A percentile compares a stretch with the other conserved stretches of the same genome.
Conservation (phyloP, 2,113 vertebrate species). For the Tichodroma muraria region DNA sequence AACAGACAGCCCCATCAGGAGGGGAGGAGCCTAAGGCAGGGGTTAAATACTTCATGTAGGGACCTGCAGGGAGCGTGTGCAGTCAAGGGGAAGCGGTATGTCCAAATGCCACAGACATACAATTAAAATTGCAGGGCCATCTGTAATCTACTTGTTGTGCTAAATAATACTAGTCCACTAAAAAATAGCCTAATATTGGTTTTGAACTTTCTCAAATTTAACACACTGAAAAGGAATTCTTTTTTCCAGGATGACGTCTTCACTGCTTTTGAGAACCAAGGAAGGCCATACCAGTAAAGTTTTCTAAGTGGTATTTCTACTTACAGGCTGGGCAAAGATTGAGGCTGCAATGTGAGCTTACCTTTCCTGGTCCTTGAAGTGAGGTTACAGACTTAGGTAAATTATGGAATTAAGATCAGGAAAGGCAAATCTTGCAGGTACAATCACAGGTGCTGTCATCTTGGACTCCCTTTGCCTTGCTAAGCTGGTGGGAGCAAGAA, state of each 20-base stretch:
- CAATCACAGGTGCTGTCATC: rapidly evolving
- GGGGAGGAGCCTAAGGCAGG: neutral
- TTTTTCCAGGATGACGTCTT: neutral
- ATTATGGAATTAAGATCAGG: neutral
- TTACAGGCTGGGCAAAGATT: neutral
- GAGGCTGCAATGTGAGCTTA: neutral
- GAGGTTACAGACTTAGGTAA: neutral
- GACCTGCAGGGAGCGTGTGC: neutral
- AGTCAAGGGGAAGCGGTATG: neutral
- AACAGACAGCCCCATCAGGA: neutral
- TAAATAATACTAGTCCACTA: neutral
- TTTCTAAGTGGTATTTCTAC: neutral
- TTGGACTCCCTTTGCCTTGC: neutral
- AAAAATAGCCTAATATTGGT: neutral
- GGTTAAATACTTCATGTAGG: neutral
- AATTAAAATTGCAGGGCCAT: neutral
- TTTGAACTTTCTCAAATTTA: neutral
- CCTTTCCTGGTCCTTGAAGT: neutral
- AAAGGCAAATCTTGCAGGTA: neutral
- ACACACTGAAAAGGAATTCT: neutral
- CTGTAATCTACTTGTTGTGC: neutral
- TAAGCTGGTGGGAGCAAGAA: neutral
- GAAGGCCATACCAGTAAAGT: neutral
- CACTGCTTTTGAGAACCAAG: neutral
- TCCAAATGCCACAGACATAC: neutral